Conservation (phyloP, 2,113 vertebrate species). For the Clarias macrocephalus region DNA sequence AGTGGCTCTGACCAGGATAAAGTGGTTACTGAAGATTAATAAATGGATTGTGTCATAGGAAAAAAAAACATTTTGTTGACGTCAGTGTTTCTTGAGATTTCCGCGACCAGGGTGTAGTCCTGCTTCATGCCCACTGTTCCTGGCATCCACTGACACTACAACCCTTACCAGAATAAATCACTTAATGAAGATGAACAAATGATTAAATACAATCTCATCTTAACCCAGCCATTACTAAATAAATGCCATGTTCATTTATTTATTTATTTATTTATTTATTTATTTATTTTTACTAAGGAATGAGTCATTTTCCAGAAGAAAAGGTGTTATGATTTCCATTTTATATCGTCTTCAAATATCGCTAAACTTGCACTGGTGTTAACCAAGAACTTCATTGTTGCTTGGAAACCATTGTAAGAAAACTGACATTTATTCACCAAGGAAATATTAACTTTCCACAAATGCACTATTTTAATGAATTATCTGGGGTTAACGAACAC, state of each 20-base stretch:
- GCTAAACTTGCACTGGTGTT: not conserved
- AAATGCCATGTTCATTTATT: not conserved
- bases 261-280: no score
- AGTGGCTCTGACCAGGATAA: not conserved
- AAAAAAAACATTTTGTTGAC: not conserved
- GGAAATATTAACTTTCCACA: not conserved
- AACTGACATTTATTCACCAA: not conserved
- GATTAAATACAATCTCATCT: not conserved
- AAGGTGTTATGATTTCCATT: not conserved
- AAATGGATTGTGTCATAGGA: not conserved
- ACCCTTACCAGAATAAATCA: not conserved
- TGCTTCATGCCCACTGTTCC: not conserved
- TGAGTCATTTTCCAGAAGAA: not conserved
- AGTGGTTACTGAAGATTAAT: not conserved
- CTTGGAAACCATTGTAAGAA: not conserved
- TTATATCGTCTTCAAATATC: not conserved
- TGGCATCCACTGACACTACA: not conserved
- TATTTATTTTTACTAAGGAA: not conserved
- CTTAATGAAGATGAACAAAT: not conserved
- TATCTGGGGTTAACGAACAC: not conserved
- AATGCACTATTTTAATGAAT: not conserved
- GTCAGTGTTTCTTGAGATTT: not conserved
- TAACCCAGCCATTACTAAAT: not conserved
- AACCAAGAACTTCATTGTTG: not conserved
- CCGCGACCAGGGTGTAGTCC: not conserved